These are phyloP conservation scores for Pipistrellus pipistrellus DNA, from an alignment of 2,797 vertebrate species.

Conservation along the genomic window DNA sequence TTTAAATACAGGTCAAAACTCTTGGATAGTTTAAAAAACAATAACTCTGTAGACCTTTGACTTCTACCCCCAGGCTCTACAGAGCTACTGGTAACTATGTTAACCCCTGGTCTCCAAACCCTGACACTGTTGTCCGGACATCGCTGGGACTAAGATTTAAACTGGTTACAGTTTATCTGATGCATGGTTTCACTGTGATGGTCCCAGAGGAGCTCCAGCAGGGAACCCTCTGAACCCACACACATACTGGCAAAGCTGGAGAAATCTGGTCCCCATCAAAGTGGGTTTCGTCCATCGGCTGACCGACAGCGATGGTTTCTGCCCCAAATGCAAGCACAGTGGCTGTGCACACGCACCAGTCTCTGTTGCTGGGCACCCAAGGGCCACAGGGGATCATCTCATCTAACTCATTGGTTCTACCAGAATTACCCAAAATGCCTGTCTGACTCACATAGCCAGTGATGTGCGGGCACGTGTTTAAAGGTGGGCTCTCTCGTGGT, in stretches of 20 bases:
- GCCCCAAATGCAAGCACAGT: background rate
- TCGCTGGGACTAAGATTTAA: constrained; percentile 22
- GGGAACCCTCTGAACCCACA: background rate
- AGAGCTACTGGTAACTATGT: background rate
- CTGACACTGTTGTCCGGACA: background rate
- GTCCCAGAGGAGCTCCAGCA: background rate
- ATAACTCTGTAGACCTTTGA: constrained; percentile 25
- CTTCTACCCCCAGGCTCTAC: background rate
- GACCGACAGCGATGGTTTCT: background rate
- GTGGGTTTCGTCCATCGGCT: background rate
- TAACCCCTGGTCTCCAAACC: constrained; percentile 51
- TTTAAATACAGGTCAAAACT: background rate
- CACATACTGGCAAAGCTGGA: background rate
- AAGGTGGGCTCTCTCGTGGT: background rate
- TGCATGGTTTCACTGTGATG: background rate
- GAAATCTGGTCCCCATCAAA: background rate
- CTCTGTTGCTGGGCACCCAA: background rate
- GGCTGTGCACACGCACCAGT: background rate
- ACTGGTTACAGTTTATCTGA: background rate
- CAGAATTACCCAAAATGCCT: background rate
- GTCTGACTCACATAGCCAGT: background rate
- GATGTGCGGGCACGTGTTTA: constrained; percentile 3
- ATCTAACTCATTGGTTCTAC: background rate
- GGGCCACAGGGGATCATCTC: background rate
- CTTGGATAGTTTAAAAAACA: constrained; percentile 38